A percentile compares a stretch with the other conserved stretches of the same genome.
These are phyloP conservation scores for Dexiosoma caninum DNA, from an alignment of 2,888 invertebrate genomes.

Conservation along the genomic window DNA sequence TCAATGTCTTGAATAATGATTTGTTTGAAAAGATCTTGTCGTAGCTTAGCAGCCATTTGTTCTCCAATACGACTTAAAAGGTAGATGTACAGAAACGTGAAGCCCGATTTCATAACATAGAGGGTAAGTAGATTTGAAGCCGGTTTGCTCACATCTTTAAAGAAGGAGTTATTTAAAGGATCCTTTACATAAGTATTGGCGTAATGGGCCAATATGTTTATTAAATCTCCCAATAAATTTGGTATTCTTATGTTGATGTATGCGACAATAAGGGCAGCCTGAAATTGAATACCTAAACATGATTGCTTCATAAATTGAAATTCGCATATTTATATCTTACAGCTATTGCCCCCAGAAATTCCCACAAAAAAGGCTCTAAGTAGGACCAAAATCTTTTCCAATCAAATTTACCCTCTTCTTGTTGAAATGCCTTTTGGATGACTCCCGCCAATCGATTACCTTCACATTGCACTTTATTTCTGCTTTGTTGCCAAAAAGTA, in stretches of 20 bases:
- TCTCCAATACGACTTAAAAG: constrained; percentile 93
- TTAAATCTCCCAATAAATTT: constrained; percentile 87
- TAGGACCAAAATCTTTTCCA: constrained; percentile 87
- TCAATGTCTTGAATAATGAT: constrained; percentile 90
- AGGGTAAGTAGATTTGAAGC: constrained; percentile 75
- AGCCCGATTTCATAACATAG: constrained; percentile 80
- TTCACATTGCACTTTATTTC: constrained; percentile 70
- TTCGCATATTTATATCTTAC: constrained; percentile 78
- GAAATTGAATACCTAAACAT: constrained; percentile 69
- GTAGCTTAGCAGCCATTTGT: constrained; percentile 88
- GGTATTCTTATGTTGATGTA: constrained; percentile 94
- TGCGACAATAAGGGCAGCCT: constrained; percentile 93
- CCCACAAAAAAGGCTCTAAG: constrained; percentile 86
- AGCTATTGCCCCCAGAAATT: constrained; percentile 86
- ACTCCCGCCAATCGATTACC: constrained; percentile 73
- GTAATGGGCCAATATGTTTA: constrained; percentile 86
- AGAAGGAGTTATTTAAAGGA: constrained; percentile 73
- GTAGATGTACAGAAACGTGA: constrained; percentile 94
- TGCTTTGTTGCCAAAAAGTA: constrained; percentile 65
- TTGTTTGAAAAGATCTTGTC: constrained; percentile 88
- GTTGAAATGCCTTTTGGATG: constrained; percentile 72
- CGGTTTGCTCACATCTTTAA: constrained; percentile 74
- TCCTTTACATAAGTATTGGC: constrained; percentile 78
- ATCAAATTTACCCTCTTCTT: constrained; percentile 83
- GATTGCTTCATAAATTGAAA: neutral